Evolutionary conservation across 2,113 vertebrate species (phyloP).

Genomic region (Ammospiza nelsoni): DNA sequence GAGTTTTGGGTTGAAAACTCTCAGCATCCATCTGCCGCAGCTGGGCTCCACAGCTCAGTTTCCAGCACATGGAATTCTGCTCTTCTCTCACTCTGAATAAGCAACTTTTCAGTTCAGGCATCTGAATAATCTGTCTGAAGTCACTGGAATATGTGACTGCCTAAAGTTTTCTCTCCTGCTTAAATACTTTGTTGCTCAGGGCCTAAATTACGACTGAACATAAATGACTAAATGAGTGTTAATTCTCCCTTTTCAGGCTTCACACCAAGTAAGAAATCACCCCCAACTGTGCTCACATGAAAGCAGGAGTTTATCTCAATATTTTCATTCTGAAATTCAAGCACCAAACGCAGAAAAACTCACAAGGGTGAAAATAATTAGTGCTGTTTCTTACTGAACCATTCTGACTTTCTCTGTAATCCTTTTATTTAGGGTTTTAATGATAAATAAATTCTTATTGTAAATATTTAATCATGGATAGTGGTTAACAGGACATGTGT

Average conservation of each 20-base stretch:
- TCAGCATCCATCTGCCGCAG: neutral
- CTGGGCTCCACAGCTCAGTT: neutral
- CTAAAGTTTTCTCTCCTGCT: neutral
- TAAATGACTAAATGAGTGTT: neutral
- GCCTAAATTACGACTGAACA: neutral
- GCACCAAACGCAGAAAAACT: neutral
- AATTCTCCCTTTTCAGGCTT: neutral
- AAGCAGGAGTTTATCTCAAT: neutral
- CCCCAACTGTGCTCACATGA: neutral
- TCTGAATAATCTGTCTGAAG: neutral
- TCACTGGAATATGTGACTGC: neutral
- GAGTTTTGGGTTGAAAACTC: neutral
- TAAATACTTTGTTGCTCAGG: neutral
- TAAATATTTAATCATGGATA: neutral
- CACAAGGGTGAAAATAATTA: conserved; percentile 17
- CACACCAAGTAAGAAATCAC: neutral
- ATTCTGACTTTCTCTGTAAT: neutral
- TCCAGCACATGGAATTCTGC: neutral
- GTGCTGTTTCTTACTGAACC: neutral
- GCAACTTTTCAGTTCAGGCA: neutral
- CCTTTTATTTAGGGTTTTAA: conserved; percentile 12
- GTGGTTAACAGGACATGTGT: neutral
- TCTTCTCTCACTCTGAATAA: neutral
- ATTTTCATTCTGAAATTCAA: conserved; percentile 24
- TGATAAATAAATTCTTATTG: neutral